phyloP scores from a whole-genome alignment of 2,113 vertebrate genomes.

The Mesoclemmys tuberculata region DNA sequence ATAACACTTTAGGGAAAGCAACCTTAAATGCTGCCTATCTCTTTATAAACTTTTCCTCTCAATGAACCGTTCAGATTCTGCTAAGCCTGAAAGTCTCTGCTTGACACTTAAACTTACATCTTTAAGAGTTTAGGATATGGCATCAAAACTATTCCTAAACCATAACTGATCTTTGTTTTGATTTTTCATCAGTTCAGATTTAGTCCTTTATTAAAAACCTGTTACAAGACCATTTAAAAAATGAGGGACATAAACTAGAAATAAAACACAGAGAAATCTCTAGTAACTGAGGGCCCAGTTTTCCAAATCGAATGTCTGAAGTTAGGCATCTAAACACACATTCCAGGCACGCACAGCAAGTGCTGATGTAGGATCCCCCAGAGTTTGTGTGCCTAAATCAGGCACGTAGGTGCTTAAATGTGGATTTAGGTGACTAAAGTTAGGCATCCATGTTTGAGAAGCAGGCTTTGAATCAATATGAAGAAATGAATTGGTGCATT shows the following conservation, averaged over 20 bases:
- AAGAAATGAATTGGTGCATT: neutral
- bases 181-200: neutral
- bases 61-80: neutral
- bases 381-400: neutral
- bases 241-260: neutral
- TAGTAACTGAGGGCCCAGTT: neutral
- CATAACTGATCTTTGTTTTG: conserved; percentile 36
- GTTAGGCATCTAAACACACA: neutral
- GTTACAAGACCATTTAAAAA: neutral
- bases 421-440: neutral
- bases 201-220: neutral
- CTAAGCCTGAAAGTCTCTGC: neutral
- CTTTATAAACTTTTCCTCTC: conserved; percentile 44
- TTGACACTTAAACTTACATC: conserved; percentile 12
- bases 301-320: neutral
- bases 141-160: neutral
- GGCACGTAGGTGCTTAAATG: neutral
- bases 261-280: neutral
- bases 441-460: neutral
- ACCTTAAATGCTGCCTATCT: conserved; percentile 36
- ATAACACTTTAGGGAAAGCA: conserved; percentile 30
- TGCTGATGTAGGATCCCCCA: neutral
- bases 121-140: conserved; percentile 19
- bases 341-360: neutral
- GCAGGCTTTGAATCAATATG: neutral